Conservation (phyloP, 2,797 vertebrate genomes). For the Ambastaia sidthimunki region DNA sequence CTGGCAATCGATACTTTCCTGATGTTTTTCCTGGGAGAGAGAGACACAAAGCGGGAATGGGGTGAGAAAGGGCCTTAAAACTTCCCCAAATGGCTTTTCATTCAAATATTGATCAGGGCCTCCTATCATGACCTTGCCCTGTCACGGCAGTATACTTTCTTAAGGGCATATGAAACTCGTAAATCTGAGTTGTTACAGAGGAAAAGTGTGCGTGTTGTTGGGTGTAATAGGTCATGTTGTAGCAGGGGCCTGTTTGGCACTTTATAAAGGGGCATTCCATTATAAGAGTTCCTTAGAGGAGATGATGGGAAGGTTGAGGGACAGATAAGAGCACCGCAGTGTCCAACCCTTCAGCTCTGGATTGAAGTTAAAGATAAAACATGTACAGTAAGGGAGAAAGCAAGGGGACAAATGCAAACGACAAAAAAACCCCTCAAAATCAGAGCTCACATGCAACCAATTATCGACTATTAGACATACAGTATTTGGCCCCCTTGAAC, state of each 20-base stretch:
- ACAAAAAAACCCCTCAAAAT: not conserved
- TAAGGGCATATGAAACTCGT: conserved; percentile 86
- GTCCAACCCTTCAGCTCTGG: not conserved
- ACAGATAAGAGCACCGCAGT: conserved; percentile 31
- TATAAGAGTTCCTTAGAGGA: conserved; percentile 46
- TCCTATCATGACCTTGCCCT: conserved; percentile 89
- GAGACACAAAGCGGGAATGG: conserved; percentile 33
- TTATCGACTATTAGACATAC: not conserved
- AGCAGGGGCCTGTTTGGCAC: conserved; percentile 62
- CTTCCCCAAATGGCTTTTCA: conserved; percentile 92
- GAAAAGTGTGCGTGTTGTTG: conserved; percentile 42
- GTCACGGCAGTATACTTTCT: conserved; percentile 86
- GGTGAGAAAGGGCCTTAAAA: conserved; percentile 79
- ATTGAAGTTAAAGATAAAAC: conserved; percentile 3
- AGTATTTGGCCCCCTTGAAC: not conserved
- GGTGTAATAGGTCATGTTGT: conserved; percentile 72
- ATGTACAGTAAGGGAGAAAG: not conserved
- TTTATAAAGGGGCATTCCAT: conserved; percentile 67
- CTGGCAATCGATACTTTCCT: conserved; percentile 91
- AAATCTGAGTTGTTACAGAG: conserved; percentile 83
- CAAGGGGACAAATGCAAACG: not conserved
- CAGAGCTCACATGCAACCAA: not conserved
- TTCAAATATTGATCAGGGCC: conserved; percentile 91
- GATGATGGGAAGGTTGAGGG: not conserved
- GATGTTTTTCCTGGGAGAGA: conserved; percentile 88